Evolutionary conservation across 2,888 invertebrate genomes (phyloP).

Genomic region (Latheticus oryzae): DNA sequence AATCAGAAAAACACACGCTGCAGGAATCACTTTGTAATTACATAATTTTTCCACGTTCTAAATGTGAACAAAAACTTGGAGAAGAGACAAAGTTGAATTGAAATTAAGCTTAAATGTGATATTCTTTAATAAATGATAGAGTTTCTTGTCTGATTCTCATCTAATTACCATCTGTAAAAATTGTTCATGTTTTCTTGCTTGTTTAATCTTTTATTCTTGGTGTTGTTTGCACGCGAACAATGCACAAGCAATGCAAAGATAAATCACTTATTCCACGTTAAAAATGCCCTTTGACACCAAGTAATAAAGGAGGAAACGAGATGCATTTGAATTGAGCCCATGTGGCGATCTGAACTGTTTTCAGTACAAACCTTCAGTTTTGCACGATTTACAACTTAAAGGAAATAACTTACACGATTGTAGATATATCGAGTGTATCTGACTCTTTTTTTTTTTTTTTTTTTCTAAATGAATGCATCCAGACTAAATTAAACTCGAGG

Average conservation of each 20-base stretch:
- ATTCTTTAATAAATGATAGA: no score
- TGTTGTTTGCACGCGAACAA: slow-evolving; percentile 7
- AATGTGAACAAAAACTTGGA: not conserved
- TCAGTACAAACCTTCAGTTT: slow-evolving; percentile 30
- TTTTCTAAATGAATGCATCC: no score
- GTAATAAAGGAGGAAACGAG: slow-evolving; percentile 30
- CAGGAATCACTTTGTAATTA: no score
- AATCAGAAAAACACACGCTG: no score
- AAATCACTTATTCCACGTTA: slow-evolving; percentile 15
- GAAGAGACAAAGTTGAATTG: not conserved
- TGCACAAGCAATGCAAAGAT: slow-evolving; percentile 5
- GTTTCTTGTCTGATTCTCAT: no score
- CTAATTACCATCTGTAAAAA: no score
- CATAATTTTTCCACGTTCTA: no score
- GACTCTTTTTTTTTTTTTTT: no score
- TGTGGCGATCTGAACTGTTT: slow-evolving; percentile 33
- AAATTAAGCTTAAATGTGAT: no score
- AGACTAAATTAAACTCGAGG: slow-evolving; percentile 23
- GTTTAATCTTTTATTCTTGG: no score
- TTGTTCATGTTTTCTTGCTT: not conserved
- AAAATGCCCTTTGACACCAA: slow-evolving; percentile 19
- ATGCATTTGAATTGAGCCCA: slow-evolving; percentile 21
- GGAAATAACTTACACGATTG: slow-evolving; percentile 27
- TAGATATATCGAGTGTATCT: no score
- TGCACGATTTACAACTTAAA: slow-evolving; percentile 33